phyloP scores from a whole-genome alignment of 2,797 vertebrate genomes.

The Microtus agrestis region DNA sequence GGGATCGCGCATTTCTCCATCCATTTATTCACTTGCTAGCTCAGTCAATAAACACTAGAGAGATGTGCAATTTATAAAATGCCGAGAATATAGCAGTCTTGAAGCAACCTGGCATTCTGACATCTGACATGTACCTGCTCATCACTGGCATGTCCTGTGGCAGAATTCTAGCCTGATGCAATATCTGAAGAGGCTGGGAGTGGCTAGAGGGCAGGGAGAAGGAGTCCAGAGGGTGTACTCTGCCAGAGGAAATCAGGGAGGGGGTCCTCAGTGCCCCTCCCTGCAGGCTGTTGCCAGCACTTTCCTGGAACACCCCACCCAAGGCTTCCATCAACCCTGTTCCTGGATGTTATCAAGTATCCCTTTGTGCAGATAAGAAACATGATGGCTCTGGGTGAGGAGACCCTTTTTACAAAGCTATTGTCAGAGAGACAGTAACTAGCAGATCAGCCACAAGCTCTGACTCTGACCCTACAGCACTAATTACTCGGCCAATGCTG shows the following conservation, averaged over 20 bases:
- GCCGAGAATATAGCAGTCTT: neutral
- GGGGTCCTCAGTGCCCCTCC: rapidly evolving
- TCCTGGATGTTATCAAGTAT: neutral
- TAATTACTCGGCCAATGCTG: neutral
- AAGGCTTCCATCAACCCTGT: neutral
- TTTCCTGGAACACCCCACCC: neutral
- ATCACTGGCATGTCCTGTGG: neutral
- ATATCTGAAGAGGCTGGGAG: neutral
- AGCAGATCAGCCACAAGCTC: neutral
- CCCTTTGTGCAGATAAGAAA: neutral
- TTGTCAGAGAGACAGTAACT: neutral
- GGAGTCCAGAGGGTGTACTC: neutral
- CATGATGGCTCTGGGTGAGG: neutral
- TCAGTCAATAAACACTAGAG: neutral
- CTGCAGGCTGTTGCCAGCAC: neutral
- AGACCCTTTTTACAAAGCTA: neutral
- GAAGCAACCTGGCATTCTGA: neutral
- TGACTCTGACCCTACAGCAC: neutral
- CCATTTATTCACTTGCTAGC: neutral
- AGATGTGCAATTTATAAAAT: neutral
- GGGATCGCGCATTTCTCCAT: neutral
- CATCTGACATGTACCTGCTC: neutral
- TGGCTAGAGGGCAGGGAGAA: neutral
- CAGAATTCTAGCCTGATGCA: neutral
- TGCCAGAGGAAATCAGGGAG: neutral